phyloP scores from a whole-genome alignment of 2,888 invertebrate species.

The Lomographa bimaculata region DNA sequence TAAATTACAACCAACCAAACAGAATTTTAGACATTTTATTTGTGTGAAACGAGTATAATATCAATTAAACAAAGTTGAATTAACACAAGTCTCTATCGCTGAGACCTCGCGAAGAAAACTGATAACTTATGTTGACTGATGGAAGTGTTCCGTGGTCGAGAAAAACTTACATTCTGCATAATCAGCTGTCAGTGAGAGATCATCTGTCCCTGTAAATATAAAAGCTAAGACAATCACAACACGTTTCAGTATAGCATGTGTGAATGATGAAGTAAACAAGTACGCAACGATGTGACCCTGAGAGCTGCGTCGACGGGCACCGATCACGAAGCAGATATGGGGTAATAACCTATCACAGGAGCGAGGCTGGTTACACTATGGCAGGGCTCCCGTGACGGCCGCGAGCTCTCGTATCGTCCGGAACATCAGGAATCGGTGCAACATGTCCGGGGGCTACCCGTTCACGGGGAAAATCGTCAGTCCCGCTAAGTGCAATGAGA shows the following conservation, averaged over 20 bases:
- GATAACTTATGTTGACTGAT: constrained; percentile 66
- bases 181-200: constrained; percentile 84
- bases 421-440: constrained; percentile 55
- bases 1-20: constrained; percentile 82
- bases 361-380: constrained; percentile 68
- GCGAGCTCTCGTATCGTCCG: constrained; percentile 47
- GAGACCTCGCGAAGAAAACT: constrained; percentile 51
- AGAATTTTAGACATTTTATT: constrained; percentile 76
- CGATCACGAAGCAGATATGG: constrained; percentile 66
- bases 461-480: constrained; percentile 71
- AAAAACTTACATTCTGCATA: constrained; percentile 83
- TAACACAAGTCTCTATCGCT: constrained; percentile 56
- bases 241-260: constrained; percentile 60
- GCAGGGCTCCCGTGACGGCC: constrained; percentile 69
- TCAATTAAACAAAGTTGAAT: constrained; percentile 68
- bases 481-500: constrained; percentile 76
- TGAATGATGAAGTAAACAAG: constrained; percentile 68
- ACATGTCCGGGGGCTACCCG: constrained; percentile 74
- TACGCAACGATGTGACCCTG: constrained; percentile 68
- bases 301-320: constrained; percentile 52
- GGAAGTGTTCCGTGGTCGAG: constrained; percentile 76
- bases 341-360: constrained; percentile 80
- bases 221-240: constrained; percentile 79
- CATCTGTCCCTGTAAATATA: constrained; percentile 84
- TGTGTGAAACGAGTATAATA: constrained; percentile 66